Base-by-base conservation (phyloP, 2,888 invertebrate species). In the Apantesis nais region DNA sequence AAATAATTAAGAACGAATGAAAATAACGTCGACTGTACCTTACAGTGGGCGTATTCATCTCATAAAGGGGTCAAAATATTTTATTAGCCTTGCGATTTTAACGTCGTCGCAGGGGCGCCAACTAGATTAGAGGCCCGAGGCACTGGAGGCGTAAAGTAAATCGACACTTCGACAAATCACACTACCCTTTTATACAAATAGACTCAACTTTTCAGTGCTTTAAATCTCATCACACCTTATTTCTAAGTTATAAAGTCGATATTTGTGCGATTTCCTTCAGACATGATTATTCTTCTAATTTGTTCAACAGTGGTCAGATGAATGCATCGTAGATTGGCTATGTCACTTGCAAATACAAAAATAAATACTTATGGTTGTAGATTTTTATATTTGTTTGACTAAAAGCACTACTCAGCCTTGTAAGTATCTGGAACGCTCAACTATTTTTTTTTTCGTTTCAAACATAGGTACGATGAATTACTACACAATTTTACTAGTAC, bases 11-110 rank as follows among this genome's bases (percentile, higher is more conserved):
- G 11, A n/a, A 22, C n/a, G 9, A 65, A 65, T 37, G 5, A n/a
- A 31, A 74, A 12, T 71, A 29, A 55, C 25, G 8, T 16, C 75
- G 83, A 87, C 85, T 92, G 94, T 95, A 93, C 93, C 67, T 58
- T 74, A 87, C 82, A 89, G 88, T 92, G 89, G 93, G 93, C 93
- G 94, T 93, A 92, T 94, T 93, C 92, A 89, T 90, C 92, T 91
- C 88, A 90, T 94, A 93, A 93, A 94, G 91, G 95, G 95, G 93
- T 94, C 94, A 94, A 94, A 94, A 94, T 92, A 94, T 94, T 95
- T 94, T 95, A 94, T 94, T 94, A 95, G 94, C 94, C 94, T 90
- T 93, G 92, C 92, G 93, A 94, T 92, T 94, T 95, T 94, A 95
- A 95, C 91, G 87, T 90, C 89, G 87, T 92, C 90, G 91, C 89